phyloP scores from a whole-genome alignment of 1,140 invertebrate species.

The Adelges cooleyi region DNA sequence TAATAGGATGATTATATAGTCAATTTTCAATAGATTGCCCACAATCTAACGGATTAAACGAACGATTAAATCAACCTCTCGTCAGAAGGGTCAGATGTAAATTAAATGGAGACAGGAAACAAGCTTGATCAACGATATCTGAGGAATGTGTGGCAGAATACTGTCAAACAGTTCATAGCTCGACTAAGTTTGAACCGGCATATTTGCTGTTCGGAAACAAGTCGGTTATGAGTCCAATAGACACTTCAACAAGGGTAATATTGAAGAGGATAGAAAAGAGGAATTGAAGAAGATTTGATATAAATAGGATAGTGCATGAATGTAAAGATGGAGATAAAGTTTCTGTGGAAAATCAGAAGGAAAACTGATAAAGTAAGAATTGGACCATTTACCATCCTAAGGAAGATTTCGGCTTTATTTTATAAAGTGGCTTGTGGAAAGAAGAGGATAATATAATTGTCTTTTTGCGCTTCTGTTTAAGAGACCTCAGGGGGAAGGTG shows the following conservation, averaged over 20 bases:
- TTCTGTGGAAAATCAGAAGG: too few species aligned
- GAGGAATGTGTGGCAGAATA: conserved; percentile 32
- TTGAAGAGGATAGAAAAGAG: not conserved
- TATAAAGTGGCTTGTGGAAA: too few species aligned
- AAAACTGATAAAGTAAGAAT: too few species aligned
- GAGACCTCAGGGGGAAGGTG: too few species aligned
- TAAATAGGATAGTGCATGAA: too few species aligned
- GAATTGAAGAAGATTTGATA: not conserved
- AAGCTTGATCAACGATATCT: conserved; percentile 31
- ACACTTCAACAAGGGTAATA: not conserved
- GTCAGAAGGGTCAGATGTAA: conserved; percentile 31
- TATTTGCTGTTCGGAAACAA: conserved; percentile 30
- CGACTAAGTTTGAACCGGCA: conserved; percentile 32
- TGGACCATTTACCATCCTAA: too few species aligned
- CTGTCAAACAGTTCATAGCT: conserved; percentile 32
- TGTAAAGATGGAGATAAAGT: too few species aligned
- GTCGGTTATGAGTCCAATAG: not conserved
- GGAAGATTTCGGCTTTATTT: too few species aligned
- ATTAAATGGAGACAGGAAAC: conserved; percentile 30
- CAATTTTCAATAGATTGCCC: conserved; percentile 12
- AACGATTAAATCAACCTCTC: conserved; percentile 29
- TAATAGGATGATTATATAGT: not conserved
- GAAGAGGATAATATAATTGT: too few species aligned
- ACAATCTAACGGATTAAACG: conserved; percentile 28
- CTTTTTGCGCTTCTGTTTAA: too few species aligned